These are phyloP conservation scores for Trachops cirrhosus DNA, from an alignment of 2,797 vertebrate genomes.

Conservation along the genomic window DNA sequence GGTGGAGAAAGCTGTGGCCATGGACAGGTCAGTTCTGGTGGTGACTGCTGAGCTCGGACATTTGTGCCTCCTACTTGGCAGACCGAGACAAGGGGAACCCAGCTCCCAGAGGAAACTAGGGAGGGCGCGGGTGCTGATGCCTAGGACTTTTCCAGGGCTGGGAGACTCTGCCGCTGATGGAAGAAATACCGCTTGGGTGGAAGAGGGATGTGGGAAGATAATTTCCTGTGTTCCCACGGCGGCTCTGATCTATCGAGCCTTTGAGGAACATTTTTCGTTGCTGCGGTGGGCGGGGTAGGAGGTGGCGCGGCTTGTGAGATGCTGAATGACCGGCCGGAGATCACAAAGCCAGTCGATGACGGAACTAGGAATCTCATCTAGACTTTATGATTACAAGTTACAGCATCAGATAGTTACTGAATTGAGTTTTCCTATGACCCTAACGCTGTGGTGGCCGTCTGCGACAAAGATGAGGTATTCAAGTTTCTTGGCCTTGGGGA, in stretches of 20 bases:
- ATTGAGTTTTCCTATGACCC: background rate
- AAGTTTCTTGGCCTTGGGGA: background rate
- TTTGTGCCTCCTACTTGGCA: background rate
- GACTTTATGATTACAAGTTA: background rate
- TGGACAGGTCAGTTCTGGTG: slow-evolving; percentile 71
- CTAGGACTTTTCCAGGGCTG: background rate
- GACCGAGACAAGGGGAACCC: background rate
- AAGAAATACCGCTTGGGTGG: background rate
- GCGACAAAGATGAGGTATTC: background rate
- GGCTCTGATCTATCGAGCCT: background rate
- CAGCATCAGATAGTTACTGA: background rate
- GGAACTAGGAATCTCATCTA: background rate
- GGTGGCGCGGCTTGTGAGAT: background rate
- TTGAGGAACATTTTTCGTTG: rapidly evolving
- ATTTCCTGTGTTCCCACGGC: too few relatives aligned
- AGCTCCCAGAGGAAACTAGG: background rate
- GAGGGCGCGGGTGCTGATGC: background rate
- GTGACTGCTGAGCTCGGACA: background rate
- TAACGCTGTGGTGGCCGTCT: background rate
- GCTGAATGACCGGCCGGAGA: background rate
- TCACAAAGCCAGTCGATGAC: background rate
- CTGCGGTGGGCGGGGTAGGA: background rate
- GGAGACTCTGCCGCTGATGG: background rate
- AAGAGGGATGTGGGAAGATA: background rate
- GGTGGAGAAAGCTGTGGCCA: background rate